A percentile compares a stretch with the other conserved stretches of the same genome.
phyloP scores from a whole-genome alignment of 2,888 invertebrate species.

The Lasioglossum morio region DNA sequence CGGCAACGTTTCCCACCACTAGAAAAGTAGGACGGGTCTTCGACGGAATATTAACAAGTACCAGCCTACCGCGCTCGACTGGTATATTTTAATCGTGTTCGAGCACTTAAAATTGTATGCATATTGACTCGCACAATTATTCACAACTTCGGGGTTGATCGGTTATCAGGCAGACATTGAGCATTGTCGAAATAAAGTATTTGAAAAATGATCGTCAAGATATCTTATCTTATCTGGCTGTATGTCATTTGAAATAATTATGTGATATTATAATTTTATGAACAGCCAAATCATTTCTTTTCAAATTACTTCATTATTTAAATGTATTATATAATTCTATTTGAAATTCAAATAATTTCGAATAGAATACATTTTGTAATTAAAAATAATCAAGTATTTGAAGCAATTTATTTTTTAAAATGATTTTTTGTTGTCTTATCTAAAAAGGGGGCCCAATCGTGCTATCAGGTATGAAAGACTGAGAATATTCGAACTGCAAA shows the following conservation, averaged over 20 bases:
- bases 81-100: slow-evolving; percentile 31
- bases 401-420: neutral
- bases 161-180: neutral
- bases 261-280: neutral
- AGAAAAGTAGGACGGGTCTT: slow-evolving; percentile 44
- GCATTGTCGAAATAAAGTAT: neutral
- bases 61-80: neutral
- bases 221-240: neutral
- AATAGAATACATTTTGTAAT: neutral
- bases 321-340: neutral
- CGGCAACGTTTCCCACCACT: slow-evolving; percentile 43
- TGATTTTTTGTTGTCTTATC: neutral
- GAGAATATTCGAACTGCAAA: no score
- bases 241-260: neutral
- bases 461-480: no score
- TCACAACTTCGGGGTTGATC: neutral
- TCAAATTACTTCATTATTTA: neutral
- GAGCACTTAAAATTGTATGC: slow-evolving; percentile 20
- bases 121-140: slow-evolving; percentile 11
- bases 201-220: neutral
- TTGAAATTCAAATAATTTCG: neutral
- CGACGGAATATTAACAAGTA: slow-evolving; percentile 41
- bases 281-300: neutral
- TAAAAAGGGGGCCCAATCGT: rapidly evolving
- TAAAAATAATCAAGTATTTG: neutral